These are phyloP conservation scores for Saimiri boliviensis DNA, from an alignment of 2,113 vertebrate genomes.

Conservation along the genomic window DNA sequence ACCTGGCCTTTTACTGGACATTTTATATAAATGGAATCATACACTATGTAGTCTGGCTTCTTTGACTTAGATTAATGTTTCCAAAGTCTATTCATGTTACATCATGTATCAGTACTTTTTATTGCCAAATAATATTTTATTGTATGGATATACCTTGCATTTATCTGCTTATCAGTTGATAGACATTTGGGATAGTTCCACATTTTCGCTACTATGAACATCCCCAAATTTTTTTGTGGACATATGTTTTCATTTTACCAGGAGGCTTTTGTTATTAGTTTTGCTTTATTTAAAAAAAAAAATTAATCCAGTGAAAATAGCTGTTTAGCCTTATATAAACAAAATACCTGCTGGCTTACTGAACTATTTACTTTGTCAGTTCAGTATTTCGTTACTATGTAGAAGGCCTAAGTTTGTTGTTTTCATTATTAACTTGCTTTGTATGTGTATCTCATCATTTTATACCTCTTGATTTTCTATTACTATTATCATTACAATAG, in stretches of 20 bases:
- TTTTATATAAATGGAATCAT: conserved; percentile 22
- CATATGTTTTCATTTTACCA: conserved; percentile 30
- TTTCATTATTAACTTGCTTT: conserved; percentile 53
- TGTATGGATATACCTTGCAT: neutral
- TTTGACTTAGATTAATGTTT: conserved; percentile 16
- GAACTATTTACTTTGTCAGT: neutral
- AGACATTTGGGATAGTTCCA: neutral
- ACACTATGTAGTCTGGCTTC: neutral
- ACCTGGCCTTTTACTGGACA: neutral
- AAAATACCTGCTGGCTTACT: conserved; percentile 18
- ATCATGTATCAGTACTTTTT: neutral
- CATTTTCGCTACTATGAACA: neutral
- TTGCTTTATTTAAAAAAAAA: conserved; percentile 24
- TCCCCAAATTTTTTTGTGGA: neutral
- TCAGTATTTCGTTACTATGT: conserved; percentile 15
- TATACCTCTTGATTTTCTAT: conserved; percentile 2
- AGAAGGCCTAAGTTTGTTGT: neutral
- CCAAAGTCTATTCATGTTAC: neutral
- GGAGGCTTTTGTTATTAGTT: conserved; percentile 19
- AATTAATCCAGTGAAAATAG: neutral
- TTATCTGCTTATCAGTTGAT: neutral
- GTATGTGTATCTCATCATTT: neutral
- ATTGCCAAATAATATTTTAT: neutral
- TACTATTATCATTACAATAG: neutral
- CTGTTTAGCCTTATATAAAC: conserved; percentile 29